Conservation (phyloP, 2,113 vertebrate genomes). For the Ochotona princeps region DNA sequence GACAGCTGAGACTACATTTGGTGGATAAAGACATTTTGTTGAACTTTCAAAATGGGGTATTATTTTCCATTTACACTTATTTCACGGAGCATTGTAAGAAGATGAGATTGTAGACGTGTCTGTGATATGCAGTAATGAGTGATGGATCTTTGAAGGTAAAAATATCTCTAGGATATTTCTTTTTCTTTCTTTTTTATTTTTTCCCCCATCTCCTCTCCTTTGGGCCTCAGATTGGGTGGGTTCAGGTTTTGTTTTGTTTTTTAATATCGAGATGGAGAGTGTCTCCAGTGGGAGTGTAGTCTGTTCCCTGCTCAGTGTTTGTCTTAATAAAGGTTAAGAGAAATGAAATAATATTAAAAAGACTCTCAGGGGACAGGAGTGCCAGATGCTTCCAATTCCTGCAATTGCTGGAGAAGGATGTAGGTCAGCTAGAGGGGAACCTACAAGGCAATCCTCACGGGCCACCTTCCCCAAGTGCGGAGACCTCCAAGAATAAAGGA, state of each 20-base stretch:
- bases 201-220: slow-evolving; percentile 41
- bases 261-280: slow-evolving; percentile 81
- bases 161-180: slow-evolving; percentile 74
- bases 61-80: slow-evolving; percentile 77
- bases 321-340: slow-evolving; percentile 84
- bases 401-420: background rate
- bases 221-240: slow-evolving; percentile 70
- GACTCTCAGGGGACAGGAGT: slow-evolving; percentile 69
- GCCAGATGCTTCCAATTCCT: slow-evolving; percentile 65
- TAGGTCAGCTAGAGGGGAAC: background rate
- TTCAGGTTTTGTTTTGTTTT: slow-evolving; percentile 78
- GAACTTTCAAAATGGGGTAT: slow-evolving; percentile 75
- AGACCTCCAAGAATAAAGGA: slow-evolving; percentile 26
- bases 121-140: slow-evolving; percentile 80
- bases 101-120: slow-evolving; percentile 68
- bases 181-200: slow-evolving; percentile 19
- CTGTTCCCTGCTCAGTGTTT: slow-evolving; percentile 79
- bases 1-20: slow-evolving; percentile 71
- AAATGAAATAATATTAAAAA: slow-evolving; percentile 84
- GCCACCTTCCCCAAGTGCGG: background rate
- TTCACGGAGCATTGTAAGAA: slow-evolving; percentile 76
- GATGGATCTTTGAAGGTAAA: slow-evolving; percentile 84
- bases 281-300: slow-evolving; percentile 76
- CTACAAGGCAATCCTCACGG: background rate
- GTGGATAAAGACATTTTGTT: slow-evolving; percentile 72